phyloP scores from a whole-genome alignment of 2,888 invertebrate genomes.

The Pardosa pseudoannulata region DNA sequence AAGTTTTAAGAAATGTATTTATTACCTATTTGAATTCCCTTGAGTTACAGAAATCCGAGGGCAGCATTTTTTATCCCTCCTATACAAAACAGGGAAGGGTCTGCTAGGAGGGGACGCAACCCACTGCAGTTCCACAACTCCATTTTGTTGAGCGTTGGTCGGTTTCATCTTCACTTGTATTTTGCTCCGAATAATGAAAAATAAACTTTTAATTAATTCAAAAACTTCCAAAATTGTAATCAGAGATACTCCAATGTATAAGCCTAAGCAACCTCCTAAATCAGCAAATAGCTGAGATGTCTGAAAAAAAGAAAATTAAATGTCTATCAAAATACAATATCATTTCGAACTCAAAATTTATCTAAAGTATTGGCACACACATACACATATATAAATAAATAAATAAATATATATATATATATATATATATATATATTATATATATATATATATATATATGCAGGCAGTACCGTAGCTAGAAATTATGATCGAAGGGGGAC shows the following conservation, averaged over 20 bases:
- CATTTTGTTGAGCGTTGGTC: neutral
- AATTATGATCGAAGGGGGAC: too few relatives aligned
- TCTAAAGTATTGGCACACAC: too few relatives aligned
- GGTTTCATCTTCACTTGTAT: constrained; percentile 6
- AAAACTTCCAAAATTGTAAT: constrained; percentile 72
- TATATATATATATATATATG: too few relatives aligned
- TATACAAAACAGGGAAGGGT: neutral
- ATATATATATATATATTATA: too few relatives aligned
- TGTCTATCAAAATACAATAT: too few relatives aligned
- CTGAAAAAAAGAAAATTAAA: constrained; percentile 38
- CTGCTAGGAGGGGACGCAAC: constrained; percentile 16
- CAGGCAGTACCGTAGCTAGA: too few relatives aligned
- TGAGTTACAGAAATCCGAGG: neutral
- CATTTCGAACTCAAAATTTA: too few relatives aligned
- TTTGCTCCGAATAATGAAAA: constrained; percentile 44
- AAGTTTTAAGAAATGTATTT: too few relatives aligned
- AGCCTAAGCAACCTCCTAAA: constrained; percentile 71
- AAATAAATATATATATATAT: too few relatives aligned
- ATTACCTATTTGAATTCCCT: too few relatives aligned
- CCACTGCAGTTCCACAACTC: constrained; percentile 30
- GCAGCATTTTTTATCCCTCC: constrained; percentile 11
- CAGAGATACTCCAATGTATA: constrained; percentile 72
- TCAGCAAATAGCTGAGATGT: constrained; percentile 72
- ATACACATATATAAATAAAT: too few relatives aligned
- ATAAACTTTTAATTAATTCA: constrained; percentile 67